Conservation (phyloP, 2,888 invertebrate species). For the Drosophila testacea region DNA sequence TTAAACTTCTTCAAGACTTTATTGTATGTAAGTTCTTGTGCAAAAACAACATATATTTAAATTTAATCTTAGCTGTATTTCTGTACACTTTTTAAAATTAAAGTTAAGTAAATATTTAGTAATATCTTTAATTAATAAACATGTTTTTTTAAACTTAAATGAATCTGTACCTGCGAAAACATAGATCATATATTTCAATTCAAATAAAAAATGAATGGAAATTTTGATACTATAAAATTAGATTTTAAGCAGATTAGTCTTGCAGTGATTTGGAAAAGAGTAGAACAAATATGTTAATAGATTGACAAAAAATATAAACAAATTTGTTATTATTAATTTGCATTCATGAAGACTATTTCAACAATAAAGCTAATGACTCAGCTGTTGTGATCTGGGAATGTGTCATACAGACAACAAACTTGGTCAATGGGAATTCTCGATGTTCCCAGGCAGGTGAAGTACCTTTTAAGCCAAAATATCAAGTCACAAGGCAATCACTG, state of each 20-base stretch:
- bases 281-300: neutral
- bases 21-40: too few species aligned
- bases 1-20: too few species aligned
- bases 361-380: conserved; percentile 6
- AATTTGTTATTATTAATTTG: neutral
- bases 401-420: conserved; percentile 6
- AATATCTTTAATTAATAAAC: too few species aligned
- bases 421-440: conserved; percentile 2
- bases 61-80: too few species aligned
- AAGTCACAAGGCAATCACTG: neutral
- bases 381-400: conserved; percentile 6
- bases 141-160: too few species aligned
- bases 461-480: neutral
- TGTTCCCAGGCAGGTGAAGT: conserved; percentile 7
- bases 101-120: too few species aligned
- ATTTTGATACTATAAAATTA: too few species aligned
- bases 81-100: too few species aligned
- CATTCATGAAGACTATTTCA: neutral
- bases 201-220: too few species aligned
- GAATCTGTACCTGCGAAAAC: too few species aligned
- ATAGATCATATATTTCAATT: too few species aligned
- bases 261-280: neutral
- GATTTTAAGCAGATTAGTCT: neutral
- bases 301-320: neutral
- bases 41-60: too few species aligned